Evolutionary conservation across 2,113 vertebrate species (phyloP), one percentile per base, ranked within the genome.

Genomic region (Mastomys coucha): DNA sequence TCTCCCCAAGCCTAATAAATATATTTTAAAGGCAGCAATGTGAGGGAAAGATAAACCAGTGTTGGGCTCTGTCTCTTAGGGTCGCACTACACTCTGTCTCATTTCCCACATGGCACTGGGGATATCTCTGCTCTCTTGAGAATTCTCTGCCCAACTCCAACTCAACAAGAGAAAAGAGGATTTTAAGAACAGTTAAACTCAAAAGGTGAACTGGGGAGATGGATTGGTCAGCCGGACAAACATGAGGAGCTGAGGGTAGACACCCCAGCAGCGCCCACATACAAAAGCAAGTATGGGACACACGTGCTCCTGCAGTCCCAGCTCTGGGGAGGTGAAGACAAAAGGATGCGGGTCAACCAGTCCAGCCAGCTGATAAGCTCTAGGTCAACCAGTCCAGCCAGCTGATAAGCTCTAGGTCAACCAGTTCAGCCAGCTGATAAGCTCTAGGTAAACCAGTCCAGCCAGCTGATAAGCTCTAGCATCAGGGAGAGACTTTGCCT

Each of bases 81-180:
- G 14, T 17, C 14, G 33, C 10, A 65, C 2, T 2, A 17, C 11
- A 10, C 19, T 2, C 28, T 26, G n/a, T 31, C 31, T 31, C 0
- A 1, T 7, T 7, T 9, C 19, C 12, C 11, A 9, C 12, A 31
- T 7, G 0, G 1, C 0, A 9, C 56, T 45, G 2, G 53, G 22
- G 58, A 70, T 16, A 70, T 36, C 31, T 70, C 33, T 69, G 13
- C 67, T 13, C 70, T 24, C 53, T 19, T 39, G 28, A 70, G 51
- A 73, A 56, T 9, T 51, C 39, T 60, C 60, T 58, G 19, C 20
- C 3, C 19, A 3, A 36, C 13, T 63, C 45, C 70, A 20, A 24
- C 36, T 42, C 24, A 69, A 78, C 53, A 65, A 51, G 53, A 65
- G 51, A 7, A 67, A 89, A 22, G 60, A 56, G 51, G 28, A 28